Percentiles rank a stretch among this genome's conserved stretches.
These are phyloP conservation scores for Chelon auratus DNA, from an alignment of 2,797 vertebrate species.

Conservation along the genomic window DNA sequence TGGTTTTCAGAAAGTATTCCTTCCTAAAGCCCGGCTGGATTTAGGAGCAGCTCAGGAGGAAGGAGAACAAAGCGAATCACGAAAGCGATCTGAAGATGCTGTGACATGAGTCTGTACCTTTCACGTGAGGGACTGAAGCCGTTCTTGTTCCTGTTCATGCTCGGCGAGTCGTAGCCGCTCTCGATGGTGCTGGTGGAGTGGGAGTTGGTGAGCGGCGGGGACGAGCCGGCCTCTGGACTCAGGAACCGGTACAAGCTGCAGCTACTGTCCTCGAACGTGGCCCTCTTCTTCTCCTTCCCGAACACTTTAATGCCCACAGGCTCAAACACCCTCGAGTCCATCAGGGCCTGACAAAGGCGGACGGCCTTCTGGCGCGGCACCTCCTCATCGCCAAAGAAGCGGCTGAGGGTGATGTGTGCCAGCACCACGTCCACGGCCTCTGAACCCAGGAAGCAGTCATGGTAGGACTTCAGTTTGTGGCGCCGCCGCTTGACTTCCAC, in stretches of 20 bases:
- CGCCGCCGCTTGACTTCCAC: constrained; percentile 96
- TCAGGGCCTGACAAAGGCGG: constrained; percentile 94
- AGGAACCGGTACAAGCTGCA: constrained; percentile 95
- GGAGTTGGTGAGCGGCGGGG: constrained; percentile 49
- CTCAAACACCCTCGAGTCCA: constrained; percentile 97
- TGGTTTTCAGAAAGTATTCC: constrained; percentile 22
- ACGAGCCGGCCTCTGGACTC: constrained; percentile 54
- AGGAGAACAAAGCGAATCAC: constrained; percentile 47
- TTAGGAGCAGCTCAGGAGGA: constrained; percentile 44
- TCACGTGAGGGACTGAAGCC: constrained; percentile 58
- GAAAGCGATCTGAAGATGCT: constrained; percentile 25
- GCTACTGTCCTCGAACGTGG: constrained; percentile 93
- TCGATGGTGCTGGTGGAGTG: constrained; percentile 73
- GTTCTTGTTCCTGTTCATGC: constrained; percentile 68
- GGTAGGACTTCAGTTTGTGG: constrained; percentile 93
- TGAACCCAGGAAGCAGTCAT: constrained; percentile 95
- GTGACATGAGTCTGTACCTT: constrained; percentile 70
- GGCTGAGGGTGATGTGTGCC: constrained; percentile 92
- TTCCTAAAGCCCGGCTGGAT: constrained; percentile 32
- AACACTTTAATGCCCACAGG: constrained; percentile 91
- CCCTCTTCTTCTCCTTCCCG: constrained; percentile 91
- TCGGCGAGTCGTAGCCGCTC: constrained; percentile 78
- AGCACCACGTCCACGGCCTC: constrained; percentile 94
- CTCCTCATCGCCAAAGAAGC: constrained; percentile 91
- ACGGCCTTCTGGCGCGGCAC: constrained; percentile 94